Conservation (phyloP, 2,797 vertebrate species). For the Cryptoblepharus egeriae region DNA sequence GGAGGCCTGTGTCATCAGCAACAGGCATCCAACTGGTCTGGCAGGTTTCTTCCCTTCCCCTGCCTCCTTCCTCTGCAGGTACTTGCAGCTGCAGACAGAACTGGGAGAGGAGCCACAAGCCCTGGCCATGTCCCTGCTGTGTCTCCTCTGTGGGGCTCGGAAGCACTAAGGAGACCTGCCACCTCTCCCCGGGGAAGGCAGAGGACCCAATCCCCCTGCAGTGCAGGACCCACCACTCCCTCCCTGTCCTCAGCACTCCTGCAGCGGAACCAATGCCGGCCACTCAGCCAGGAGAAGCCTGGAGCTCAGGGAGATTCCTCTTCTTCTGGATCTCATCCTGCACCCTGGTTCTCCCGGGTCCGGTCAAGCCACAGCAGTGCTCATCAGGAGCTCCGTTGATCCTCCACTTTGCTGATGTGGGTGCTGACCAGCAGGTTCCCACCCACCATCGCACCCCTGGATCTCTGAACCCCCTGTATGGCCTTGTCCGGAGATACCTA, state of each 20-base stretch:
- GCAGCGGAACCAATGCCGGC: background rate
- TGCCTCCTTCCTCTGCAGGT: background rate
- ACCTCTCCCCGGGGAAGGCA: background rate
- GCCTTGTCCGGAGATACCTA: constrained; percentile 72
- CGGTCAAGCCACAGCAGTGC: constrained; percentile 48
- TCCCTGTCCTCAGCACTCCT: background rate
- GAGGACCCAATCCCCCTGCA: background rate
- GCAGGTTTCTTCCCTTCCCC: constrained; percentile 67
- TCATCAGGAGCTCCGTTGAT: background rate
- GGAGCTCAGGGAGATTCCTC: background rate
- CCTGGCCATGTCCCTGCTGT: constrained; percentile 54
- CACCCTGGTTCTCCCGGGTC: constrained; percentile 29
- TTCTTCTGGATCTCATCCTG: constrained; percentile 55
- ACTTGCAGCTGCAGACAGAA: constrained; percentile 17
- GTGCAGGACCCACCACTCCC: background rate
- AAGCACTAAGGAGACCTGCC: background rate
- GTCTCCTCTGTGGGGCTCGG: background rate
- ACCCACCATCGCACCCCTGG: constrained; percentile 58
- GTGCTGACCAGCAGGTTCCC: constrained; percentile 62
- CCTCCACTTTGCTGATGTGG: constrained; percentile 66
- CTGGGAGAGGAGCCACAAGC: background rate
- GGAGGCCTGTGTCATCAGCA: background rate
- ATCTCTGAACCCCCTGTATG: constrained; percentile 72
- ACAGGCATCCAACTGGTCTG: constrained; percentile 67
- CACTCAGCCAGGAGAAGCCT: background rate